Conservation (phyloP, 2,888 invertebrate species). For the Lepidonotus clava region DNA sequence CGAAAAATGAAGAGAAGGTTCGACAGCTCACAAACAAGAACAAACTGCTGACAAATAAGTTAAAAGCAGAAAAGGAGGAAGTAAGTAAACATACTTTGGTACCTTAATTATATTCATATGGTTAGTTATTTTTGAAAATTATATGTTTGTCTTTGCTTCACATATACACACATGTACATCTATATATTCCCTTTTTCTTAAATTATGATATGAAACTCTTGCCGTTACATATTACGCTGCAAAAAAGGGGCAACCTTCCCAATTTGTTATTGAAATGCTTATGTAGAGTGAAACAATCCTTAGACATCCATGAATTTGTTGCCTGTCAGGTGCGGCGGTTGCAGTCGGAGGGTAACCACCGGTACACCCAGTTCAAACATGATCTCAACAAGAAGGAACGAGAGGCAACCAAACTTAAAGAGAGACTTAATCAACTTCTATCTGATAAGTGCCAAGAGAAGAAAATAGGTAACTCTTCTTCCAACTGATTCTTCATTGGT, state of each 20-base stretch:
- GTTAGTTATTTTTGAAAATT: not conserved
- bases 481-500: too few relatives aligned
- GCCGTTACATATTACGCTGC: too few relatives aligned
- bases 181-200: too few relatives aligned
- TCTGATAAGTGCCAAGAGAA: constrained; percentile 75
- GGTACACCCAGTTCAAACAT: constrained; percentile 77
- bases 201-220: too few relatives aligned
- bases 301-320: not conserved
- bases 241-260: too few relatives aligned
- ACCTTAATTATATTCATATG: not conserved
- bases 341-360: constrained; percentile 72
- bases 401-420: constrained; percentile 75
- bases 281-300: not conserved
- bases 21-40: constrained; percentile 72
- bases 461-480: constrained; percentile 73
- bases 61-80: constrained; percentile 77
- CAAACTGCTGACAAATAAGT: constrained; percentile 67
- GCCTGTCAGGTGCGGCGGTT: constrained; percentile 73
- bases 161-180: too few relatives aligned
- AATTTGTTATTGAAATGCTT: not conserved
- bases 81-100: constrained; percentile 61
- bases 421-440: constrained; percentile 75
- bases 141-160: not conserved
- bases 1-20: constrained; percentile 72
- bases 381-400: constrained; percentile 77